Conservation (phyloP, 2,113 vertebrate genomes). For the Orthochromis indermauri region DNA sequence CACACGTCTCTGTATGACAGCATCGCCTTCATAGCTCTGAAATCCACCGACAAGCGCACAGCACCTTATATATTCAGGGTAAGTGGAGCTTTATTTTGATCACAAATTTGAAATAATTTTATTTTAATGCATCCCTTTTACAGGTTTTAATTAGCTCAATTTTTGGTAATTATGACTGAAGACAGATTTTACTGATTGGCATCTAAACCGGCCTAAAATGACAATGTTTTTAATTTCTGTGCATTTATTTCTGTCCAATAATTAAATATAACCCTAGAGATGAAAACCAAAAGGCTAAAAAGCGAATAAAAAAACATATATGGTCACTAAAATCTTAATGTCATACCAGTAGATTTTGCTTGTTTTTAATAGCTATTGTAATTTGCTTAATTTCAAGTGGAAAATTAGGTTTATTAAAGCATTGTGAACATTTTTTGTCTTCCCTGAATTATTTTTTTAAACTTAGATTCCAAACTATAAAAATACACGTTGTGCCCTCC, state of each 20-base stretch:
- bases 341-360: neutral
- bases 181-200: neutral
- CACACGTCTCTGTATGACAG: constrained; percentile 97
- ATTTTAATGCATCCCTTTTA: rapidly evolving
- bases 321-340: neutral
- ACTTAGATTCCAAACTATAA: neutral
- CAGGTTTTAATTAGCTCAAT: neutral
- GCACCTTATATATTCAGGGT: constrained; percentile 97
- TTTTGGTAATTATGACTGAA: neutral
- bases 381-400: neutral
- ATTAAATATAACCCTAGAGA: neutral
- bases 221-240: neutral
- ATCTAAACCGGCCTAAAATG: neutral
- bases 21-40: constrained; percentile 95
- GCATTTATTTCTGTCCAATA: neutral
- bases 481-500: neutral
- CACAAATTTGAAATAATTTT: rapidly evolving
- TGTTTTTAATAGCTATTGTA: neutral
- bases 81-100: neutral
- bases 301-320: neutral
- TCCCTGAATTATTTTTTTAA: neutral
- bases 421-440: neutral
- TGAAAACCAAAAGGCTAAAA: neutral
- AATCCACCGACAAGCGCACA: constrained; percentile 93
- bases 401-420: neutral